These are phyloP conservation scores for Telmatochromis sp. DNA, from an alignment of 2,113 vertebrate species.

Conservation along the genomic window DNA sequence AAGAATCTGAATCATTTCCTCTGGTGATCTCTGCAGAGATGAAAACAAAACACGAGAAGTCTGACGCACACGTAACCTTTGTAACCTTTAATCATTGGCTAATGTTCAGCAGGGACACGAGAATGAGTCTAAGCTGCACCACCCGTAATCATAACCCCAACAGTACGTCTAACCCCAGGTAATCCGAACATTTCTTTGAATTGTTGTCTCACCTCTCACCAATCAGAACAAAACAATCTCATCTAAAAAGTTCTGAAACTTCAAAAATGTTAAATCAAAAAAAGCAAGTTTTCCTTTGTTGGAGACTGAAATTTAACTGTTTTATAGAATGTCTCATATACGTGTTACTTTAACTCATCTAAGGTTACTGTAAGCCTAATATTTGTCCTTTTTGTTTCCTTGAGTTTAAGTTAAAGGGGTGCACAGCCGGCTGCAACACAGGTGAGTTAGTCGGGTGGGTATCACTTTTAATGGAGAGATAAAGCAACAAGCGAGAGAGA, in stretches of 20 bases:
- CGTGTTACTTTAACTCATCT: background rate
- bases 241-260: background rate
- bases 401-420: background rate
- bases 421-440: background rate
- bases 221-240: background rate
- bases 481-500: background rate
- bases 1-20: background rate
- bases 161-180: background rate
- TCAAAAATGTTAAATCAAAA: background rate
- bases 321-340: background rate
- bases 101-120: background rate
- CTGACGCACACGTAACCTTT: background rate
- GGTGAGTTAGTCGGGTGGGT: background rate
- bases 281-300: fast-evolving
- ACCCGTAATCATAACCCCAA: background rate
- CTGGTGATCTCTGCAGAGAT: background rate
- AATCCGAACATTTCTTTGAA: background rate
- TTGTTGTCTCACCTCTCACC: background rate
- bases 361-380: background rate
- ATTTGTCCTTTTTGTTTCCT: background rate
- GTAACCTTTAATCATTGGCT: background rate
- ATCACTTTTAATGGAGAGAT: background rate
- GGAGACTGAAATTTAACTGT: background rate
- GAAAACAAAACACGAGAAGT: background rate
- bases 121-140: background rate